Percentiles rank a stretch among this genome's conserved stretches.
Conservation (phyloP, 1,140 invertebrate species). For the Hetaerina americana region DNA sequence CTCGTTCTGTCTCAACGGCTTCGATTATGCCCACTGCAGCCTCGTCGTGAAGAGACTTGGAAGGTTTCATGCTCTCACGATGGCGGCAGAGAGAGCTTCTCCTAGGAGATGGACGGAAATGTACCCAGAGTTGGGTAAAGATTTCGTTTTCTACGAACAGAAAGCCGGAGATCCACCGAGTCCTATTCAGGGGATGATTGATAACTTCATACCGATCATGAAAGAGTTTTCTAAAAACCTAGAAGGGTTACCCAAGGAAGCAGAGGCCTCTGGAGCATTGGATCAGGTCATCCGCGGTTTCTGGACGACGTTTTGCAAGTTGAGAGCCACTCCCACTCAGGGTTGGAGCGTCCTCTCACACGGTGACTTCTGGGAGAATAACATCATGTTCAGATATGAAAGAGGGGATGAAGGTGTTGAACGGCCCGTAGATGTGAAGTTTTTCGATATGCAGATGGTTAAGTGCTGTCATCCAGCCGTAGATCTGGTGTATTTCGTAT, state of each 20-base stretch:
- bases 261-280: neutral
- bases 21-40: neutral
- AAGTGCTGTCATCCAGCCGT: constrained; percentile 12
- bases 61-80: neutral
- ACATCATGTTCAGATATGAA: constrained; percentile 17
- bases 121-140: neutral
- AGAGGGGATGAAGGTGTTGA: too few relatives aligned
- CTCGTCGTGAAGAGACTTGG: neutral
- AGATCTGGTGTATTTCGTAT: constrained; percentile 16
- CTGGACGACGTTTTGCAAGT: neutral
- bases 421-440: constrained; percentile 10
- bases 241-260: neutral
- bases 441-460: constrained; percentile 6
- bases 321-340: neutral
- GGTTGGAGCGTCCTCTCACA: constrained; percentile 12
- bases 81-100: neutral
- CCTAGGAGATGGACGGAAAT: neutral
- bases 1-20: neutral
- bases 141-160: neutral
- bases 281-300: neutral
- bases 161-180: neutral
- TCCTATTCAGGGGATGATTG: neutral
- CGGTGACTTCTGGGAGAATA: constrained; percentile 19
- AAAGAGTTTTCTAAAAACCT: neutral
- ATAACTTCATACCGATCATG: neutral